Evolutionary conservation across 2,113 vertebrate genomes (phyloP), one percentile per base, ranked within the genome.

Genomic region (Limnothrissa miodon): DNA sequence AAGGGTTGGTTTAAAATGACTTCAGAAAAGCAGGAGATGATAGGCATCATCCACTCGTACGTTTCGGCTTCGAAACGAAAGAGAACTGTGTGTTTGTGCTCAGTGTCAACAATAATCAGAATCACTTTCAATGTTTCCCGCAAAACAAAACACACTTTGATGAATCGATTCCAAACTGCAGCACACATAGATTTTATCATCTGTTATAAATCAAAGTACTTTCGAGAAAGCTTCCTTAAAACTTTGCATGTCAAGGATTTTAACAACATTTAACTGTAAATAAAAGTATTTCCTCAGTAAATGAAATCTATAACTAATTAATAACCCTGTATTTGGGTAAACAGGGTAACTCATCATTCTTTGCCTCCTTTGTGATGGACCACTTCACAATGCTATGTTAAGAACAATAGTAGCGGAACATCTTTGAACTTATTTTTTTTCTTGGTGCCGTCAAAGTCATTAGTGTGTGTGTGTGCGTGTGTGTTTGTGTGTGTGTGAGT

Each of bases 91-190:
- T 4, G 59, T 36, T 11, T 74, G 29, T 36, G 33, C 29, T 56
- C 51, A 56, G 19, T 74, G 66, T 74, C 66, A 74, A 39, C 25
- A 17, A 17, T 74, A 36, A 74, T 74, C 66, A 74, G 66, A 74
- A 29, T 74, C 25, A 74, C 66, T 74, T 36, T 74, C 25, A 3
- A 1, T 36, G 66, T 25, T 74, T 74, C 66, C 66, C 66, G 36
- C 29, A 74, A 74, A 74, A 74, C 33, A 36, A 74, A 5, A 74
- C 66, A 36, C 66, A 39, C 33, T 74, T 74, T 74, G 29, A 74
- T 39, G 33, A 74, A 74, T 13, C 9, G 66, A 33, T 36, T 33
- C 11, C 10, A 74, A 74, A 36, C 66, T 33, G 15, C 66, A 36
- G 0, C 15, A 5, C 62, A 36, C 13, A 19, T n/a, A 59, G 56